Evolutionary conservation across 2,797 vertebrate genomes (phyloP).

Genomic region (Lateolabrax maculatus): DNA sequence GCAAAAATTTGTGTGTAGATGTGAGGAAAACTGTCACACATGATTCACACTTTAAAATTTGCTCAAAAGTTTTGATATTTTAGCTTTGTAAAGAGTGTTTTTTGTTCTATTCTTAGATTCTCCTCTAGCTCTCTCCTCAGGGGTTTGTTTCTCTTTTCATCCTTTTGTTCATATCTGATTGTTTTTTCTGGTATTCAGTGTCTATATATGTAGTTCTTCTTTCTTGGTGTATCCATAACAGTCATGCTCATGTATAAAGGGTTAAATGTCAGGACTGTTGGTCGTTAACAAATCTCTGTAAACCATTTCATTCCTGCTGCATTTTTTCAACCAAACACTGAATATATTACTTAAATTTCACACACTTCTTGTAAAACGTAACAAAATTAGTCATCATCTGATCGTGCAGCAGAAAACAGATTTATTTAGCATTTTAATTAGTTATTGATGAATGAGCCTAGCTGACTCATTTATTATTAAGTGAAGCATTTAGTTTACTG

Average conservation of each 20-base stretch:
- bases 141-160: background rate
- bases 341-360: slow-evolving; percentile 40
- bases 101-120: too few species aligned
- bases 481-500: slow-evolving; percentile 55
- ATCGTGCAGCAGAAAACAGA: slow-evolving; percentile 36
- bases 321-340: slow-evolving; percentile 25
- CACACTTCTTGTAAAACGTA: slow-evolving; percentile 32
- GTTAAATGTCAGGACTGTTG: background rate
- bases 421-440: slow-evolving; percentile 61
- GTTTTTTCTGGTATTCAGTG: background rate
- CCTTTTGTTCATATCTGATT: background rate
- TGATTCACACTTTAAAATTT: background rate
- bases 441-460: slow-evolving; percentile 53
- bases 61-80: background rate
- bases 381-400: slow-evolving; percentile 56
- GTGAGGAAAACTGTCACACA: background rate
- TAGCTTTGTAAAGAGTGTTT: background rate
- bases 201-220: background rate
- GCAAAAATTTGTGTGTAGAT: background rate
- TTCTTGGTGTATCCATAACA: background rate
- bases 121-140: background rate
- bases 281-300: background rate
- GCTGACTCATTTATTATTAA: slow-evolving; percentile 62
- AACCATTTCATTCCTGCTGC: slow-evolving; percentile 5
- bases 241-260: background rate